A percentile compares a stretch with the other conserved stretches of the same genome.
Conservation (phyloP, 2,113 vertebrate genomes). For the Sinosuthora webbiana region DNA sequence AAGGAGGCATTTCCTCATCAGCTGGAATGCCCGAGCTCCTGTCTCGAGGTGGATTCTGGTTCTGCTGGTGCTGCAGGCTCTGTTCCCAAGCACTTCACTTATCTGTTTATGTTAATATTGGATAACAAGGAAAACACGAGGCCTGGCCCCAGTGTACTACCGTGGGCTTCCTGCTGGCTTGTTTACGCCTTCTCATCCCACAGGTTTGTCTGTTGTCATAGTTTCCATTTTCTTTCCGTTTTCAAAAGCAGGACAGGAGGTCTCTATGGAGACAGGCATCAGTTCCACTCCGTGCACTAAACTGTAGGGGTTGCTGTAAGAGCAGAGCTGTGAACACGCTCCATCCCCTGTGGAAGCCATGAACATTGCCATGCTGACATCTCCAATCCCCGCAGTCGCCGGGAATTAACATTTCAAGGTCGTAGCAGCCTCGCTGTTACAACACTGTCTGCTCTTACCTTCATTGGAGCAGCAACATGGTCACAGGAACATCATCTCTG, state of each 20-base stretch:
- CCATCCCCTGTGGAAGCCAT: background rate
- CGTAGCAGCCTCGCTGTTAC: background rate
- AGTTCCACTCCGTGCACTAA: constrained; percentile 16
- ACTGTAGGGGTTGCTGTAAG: constrained; percentile 61
- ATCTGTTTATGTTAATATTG: constrained; percentile 24
- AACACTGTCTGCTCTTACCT: background rate
- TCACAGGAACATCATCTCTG: background rate
- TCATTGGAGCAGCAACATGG: background rate
- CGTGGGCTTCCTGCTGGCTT: constrained; percentile 24
- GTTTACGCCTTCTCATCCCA: constrained; percentile 34
- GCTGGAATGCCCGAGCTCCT: too few species aligned
- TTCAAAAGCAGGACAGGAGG: constrained; percentile 39
- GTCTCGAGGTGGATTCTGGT: background rate
- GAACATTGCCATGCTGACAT: background rate
- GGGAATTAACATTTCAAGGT: constrained; percentile 19
- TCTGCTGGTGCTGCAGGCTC: background rate
- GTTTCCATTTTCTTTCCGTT: background rate
- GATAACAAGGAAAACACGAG: background rate
- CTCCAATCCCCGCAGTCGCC: background rate
- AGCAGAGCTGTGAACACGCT: background rate
- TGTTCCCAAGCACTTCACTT: background rate
- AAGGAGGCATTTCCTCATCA: background rate
- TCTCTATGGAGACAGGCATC: constrained; percentile 62
- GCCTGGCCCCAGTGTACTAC: constrained; percentile 10
- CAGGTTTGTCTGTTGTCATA: constrained; percentile 62